Percentiles rank a stretch among this genome's conserved stretches.
phyloP scores from a whole-genome alignment of 2,113 vertebrate species.

The Spea multiplicata region DNA sequence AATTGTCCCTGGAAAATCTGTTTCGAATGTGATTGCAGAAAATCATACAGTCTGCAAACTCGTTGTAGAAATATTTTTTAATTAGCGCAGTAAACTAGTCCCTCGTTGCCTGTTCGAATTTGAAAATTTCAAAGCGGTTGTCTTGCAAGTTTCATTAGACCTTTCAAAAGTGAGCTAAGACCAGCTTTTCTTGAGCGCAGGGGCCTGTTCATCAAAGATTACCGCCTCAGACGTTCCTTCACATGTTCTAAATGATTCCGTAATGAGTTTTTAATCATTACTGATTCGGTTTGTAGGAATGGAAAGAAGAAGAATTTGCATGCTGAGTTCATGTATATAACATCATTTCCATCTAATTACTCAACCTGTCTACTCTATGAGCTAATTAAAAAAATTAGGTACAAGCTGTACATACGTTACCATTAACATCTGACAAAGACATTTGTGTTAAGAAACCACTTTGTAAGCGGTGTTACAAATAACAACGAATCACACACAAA shows the following conservation, averaged over 20 bases:
- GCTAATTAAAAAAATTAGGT: constrained; percentile 17
- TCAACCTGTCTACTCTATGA: constrained; percentile 18
- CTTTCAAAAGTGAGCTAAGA: constrained; percentile 29
- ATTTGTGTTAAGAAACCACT: not conserved
- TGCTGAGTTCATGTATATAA: constrained; percentile 7
- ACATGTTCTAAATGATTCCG: constrained; percentile 37
- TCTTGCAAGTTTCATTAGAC: constrained; percentile 23
- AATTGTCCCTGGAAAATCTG: too few species aligned
- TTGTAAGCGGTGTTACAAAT: constrained; percentile 8
- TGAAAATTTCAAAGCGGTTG: constrained; percentile 22
- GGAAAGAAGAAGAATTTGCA: constrained; percentile 6
- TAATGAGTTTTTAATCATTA: constrained; percentile 39
- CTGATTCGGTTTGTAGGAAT: constrained; percentile 25
- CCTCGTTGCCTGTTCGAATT: constrained; percentile 18
- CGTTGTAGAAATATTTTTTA: constrained; percentile 21
- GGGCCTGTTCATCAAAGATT: constrained; percentile 39
- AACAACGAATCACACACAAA: not conserved
- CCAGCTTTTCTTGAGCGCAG: not conserved
- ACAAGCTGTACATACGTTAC: not conserved
- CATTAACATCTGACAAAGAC: constrained; percentile 13
- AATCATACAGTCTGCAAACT: not conserved
- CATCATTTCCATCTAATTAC: constrained; percentile 6
- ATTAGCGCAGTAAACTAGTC: constrained; percentile 30
- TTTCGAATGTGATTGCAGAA: not conserved
- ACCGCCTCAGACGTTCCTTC: constrained; percentile 14